A percentile compares a stretch with the other conserved stretches of the same genome.
These are phyloP conservation scores for Acrossocheilus fasciatus DNA, from an alignment of 2,797 vertebrate genomes.

Conservation along the genomic window DNA sequence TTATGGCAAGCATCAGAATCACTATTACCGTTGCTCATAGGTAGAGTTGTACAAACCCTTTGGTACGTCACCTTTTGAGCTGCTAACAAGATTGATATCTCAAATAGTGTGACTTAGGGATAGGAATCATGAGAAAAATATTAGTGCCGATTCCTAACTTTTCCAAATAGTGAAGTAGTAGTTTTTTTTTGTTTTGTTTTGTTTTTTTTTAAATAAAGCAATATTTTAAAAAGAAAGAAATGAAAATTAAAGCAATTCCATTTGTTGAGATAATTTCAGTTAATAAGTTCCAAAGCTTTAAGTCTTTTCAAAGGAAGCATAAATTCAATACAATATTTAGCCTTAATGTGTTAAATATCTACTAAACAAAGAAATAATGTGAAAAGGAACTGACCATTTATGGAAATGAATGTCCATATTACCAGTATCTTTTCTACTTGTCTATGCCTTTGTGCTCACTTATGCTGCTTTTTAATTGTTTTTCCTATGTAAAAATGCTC, in stretches of 20 bases:
- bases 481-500: neutral
- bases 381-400: neutral
- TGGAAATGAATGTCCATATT: neutral
- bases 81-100: neutral
- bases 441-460: neutral
- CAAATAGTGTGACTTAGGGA: conserved; percentile 19
- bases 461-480: neutral
- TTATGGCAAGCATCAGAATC: neutral
- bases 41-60: neutral
- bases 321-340: neutral
- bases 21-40: neutral
- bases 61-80: neutral
- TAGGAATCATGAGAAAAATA: neutral
- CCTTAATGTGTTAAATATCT: neutral
- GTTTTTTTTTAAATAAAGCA: neutral
- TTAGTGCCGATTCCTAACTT: neutral
- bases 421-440: neutral
- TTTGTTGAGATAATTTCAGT: neutral
- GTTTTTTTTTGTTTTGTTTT: neutral
- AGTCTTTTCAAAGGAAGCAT: neutral
- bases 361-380: neutral
- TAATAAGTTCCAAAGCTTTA: neutral
- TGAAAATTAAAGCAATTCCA: neutral
- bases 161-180: neutral
- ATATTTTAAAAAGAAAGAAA: neutral